These are phyloP conservation scores for Junonia oenone DNA, from an alignment of 2,888 invertebrate genomes.

Conservation along the genomic window DNA sequence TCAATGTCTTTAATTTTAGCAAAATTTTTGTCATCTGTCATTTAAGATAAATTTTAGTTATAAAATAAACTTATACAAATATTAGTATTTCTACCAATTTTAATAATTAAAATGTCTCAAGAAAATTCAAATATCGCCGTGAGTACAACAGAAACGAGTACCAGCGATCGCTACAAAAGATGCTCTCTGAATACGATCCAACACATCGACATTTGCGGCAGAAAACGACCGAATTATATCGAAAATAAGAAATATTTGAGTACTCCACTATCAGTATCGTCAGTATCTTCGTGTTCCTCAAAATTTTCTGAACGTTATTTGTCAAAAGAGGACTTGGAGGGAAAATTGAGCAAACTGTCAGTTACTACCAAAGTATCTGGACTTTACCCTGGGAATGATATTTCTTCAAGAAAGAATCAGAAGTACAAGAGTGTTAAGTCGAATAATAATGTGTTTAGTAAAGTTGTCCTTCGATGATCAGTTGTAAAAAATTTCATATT, in stretches of 20 bases:
- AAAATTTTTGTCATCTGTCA: neutral
- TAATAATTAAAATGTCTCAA: constrained; percentile 12
- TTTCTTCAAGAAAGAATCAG: constrained; percentile 35
- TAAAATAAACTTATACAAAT: neutral
- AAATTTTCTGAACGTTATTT: constrained; percentile 15
- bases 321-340: constrained; percentile 20
- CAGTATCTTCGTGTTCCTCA: constrained; percentile 37
- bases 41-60: neutral
- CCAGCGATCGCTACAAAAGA: constrained; percentile 35
- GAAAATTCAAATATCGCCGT: constrained; percentile 11
- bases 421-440: constrained; percentile 4
- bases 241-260: constrained; percentile 25
- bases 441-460: constrained; percentile 15
- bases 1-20: too few species aligned
- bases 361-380: constrained; percentile 40
- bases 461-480: constrained; percentile 5
- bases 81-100: too few species aligned
- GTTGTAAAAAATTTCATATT: neutral
- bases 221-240: constrained; percentile 30
- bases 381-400: constrained; percentile 45
- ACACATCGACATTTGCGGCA: constrained; percentile 49
- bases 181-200: constrained; percentile 42
- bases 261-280: constrained; percentile 24
- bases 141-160: neutral
- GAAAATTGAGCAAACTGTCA: constrained; percentile 38